Evolutionary conservation across 2,888 invertebrate genomes (phyloP), one percentile per base, ranked within the genome.

Genomic region (Exocentrus adspersus): DNA sequence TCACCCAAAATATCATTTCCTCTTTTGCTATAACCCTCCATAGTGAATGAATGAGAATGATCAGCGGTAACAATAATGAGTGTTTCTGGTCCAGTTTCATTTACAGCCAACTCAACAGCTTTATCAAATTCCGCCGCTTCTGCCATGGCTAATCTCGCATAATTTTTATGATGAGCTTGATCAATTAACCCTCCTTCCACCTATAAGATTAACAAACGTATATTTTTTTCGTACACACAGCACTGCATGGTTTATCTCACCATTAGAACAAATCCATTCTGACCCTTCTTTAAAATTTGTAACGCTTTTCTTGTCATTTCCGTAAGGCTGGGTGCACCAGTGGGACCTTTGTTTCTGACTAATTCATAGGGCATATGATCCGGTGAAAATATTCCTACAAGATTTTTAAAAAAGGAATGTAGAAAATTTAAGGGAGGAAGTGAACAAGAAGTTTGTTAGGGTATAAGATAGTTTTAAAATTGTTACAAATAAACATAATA

Each of bases 151-250:
- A 87, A 88, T 65, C 87, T 88, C 0, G 92, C 92, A 64, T 87
- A 87, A 16, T 93, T 93, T 1, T 90, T 86, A 80, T 97, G 97
- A 80, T 95, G 94, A 0, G 92, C 93, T 79, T 89, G 90, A 81
- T 95, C 95, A 65, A 95, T 92, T 72, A 92, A 86, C 0, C 94
- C 94, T 7, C 93, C 93, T 85, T 94, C 94, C 20, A 94, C 89
- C 90, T 90, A 67, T 21, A 41, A 48, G 6, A 3, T 20, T n/a
- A 7, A 1, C 24, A 24, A 24, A 24, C 7, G 3, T 24, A 24
- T 24, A 7, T n/a, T n/a, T n/a, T n/a, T n/a, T n/a, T n/a, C n/a
- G n/a, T n/a, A n/a, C n/a, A 24, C 24, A 24, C 24, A 24, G 24
- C 7, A 24, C 3, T 24, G 3, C 24, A 7, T 24, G 7, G 7